These are phyloP conservation scores for Elysia crispata DNA, from an alignment of 2,888 invertebrate species.

Conservation along the genomic window DNA sequence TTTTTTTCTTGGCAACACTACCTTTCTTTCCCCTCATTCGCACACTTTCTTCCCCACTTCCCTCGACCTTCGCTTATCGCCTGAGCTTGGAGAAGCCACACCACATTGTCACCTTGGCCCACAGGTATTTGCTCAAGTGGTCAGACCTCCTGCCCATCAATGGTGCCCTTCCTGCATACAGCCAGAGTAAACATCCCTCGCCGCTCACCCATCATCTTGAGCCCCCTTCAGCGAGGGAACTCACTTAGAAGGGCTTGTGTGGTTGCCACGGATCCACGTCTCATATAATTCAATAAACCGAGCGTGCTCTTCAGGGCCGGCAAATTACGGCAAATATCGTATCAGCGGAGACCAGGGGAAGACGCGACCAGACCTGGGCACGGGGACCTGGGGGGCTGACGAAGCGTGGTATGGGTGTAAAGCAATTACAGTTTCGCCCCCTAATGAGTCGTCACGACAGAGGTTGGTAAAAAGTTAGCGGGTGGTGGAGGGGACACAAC, in stretches of 20 bases:
- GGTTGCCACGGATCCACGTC: too few species aligned
- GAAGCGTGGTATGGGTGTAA: conserved; percentile 14
- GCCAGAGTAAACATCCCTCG: conserved; percentile 14
- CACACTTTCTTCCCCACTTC: too few species aligned
- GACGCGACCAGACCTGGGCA: neutral
- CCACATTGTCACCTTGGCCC: neutral
- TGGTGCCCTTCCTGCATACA: neutral
- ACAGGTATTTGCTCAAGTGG: neutral
- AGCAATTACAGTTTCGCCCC: too few species aligned
- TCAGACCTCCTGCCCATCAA: conserved; percentile 3
- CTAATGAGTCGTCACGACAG: too few species aligned
- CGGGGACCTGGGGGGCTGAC: neutral
- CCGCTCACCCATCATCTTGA: conserved; percentile 20
- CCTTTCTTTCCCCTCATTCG: too few species aligned
- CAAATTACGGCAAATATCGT: neutral
- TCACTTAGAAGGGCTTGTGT: too few species aligned
- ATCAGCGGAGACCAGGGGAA: neutral
- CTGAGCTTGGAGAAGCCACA: neutral
- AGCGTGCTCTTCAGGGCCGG: neutral
- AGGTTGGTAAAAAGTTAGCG: too few species aligned
- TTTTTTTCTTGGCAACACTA: too few species aligned
- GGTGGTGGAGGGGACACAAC: too few species aligned
- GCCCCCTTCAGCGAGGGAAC: neutral
- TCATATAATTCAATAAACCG: too few species aligned
- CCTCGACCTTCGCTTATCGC: neutral